Evolutionary conservation across 2,888 invertebrate genomes (phyloP).

Genomic region (Trilocha varians): DNA sequence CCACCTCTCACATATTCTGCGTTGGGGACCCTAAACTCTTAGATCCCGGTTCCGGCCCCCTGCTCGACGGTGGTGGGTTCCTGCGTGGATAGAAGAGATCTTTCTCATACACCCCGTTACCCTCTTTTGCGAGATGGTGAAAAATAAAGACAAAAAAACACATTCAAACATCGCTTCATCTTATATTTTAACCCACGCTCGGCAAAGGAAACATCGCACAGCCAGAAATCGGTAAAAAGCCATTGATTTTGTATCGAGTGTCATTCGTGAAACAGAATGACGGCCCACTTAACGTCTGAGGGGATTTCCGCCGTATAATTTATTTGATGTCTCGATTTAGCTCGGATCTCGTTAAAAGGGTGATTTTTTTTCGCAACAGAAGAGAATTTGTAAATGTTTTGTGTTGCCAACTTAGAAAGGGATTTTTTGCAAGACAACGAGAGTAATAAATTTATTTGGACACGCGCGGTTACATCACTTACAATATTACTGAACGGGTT

Average conservation of each 20-base stretch:
- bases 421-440: too few relatives aligned
- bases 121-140: neutral
- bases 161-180: conserved; percentile 1
- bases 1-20: too few relatives aligned
- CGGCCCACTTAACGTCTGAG: conserved; percentile 20
- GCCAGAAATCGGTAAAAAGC: conserved; percentile 32
- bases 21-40: too few relatives aligned
- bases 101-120: too few relatives aligned
- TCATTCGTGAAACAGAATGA: conserved; percentile 37
- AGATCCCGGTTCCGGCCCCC: too few relatives aligned
- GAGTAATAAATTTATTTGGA: too few relatives aligned
- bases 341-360: neutral
- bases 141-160: neutral
- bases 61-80: too few relatives aligned
- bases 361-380: neutral
- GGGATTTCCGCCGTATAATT: conserved; percentile 24
- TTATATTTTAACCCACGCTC: conserved; percentile 16
- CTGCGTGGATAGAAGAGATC: too few relatives aligned
- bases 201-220: conserved; percentile 16
- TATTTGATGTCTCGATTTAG: conserved; percentile 15
- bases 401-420: too few relatives aligned
- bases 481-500: too few relatives aligned
- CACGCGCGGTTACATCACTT: too few relatives aligned
- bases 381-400: neutral
- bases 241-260: conserved; percentile 55